Conservation (phyloP, 2,797 vertebrate genomes). For the Hippocampus kuda region DNA sequence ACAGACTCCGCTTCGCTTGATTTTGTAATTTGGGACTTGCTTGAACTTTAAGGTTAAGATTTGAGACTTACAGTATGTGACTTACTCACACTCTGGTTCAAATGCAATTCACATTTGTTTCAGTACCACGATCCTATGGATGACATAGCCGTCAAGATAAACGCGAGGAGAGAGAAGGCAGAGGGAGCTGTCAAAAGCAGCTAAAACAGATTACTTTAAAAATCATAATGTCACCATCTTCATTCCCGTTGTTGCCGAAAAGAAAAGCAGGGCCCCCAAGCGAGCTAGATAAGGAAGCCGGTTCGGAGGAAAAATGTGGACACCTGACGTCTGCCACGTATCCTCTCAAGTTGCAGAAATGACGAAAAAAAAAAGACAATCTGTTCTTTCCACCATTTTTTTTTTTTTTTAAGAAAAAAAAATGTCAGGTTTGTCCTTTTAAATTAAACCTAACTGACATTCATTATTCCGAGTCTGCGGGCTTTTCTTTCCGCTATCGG, state of each 20-base stretch:
- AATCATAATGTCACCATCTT: conserved; percentile 55
- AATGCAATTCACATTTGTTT: conserved; percentile 1
- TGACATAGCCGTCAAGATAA: conserved; percentile 39
- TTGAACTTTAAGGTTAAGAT: neutral
- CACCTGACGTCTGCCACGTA: conserved; percentile 17
- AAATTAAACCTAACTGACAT: conserved; percentile 31
- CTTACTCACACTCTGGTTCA: conserved; percentile 47
- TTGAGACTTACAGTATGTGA: too few relatives aligned
- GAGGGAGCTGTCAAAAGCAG: conserved; percentile 43
- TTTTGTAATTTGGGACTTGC: neutral
- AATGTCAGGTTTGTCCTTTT: conserved; percentile 40
- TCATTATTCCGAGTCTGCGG: conserved; percentile 29
- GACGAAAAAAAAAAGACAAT: conserved; percentile 14
- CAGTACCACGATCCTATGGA: conserved; percentile 32
- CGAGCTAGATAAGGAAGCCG: conserved; percentile 30
- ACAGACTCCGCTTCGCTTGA: neutral
- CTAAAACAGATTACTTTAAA: conserved; percentile 47
- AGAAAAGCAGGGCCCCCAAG: conserved; percentile 8
- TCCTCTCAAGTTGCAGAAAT: conserved; percentile 11
- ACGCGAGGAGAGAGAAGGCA: conserved; percentile 31
- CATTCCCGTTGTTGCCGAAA: conserved; percentile 21
- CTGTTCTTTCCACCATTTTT: conserved; percentile 21
- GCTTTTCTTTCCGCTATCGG: conserved; percentile 20
- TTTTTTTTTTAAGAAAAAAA: conserved; percentile 8
- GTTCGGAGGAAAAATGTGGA: conserved; percentile 20